Percentiles rank a stretch among this genome's conserved stretches.
Conservation (phyloP, 2,113 vertebrate species). For the Muscicapa adusta region DNA sequence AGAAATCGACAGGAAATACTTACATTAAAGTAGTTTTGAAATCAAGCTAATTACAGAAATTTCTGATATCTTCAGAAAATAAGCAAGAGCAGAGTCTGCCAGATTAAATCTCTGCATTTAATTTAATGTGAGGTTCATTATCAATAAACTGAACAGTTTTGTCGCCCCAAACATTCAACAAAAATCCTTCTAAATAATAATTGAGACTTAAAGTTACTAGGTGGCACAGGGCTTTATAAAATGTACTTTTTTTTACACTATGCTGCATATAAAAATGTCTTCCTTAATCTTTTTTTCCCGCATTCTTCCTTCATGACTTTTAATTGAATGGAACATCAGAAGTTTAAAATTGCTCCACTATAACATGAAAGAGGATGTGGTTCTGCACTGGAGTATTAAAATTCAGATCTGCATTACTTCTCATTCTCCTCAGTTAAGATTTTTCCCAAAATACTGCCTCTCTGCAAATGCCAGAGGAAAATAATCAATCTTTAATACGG, state of each 20-base stretch:
- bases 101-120: neutral
- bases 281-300: neutral
- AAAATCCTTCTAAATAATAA: neutral
- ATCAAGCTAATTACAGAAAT: neutral
- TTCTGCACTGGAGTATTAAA: neutral
- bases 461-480: neutral
- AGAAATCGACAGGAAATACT: conserved; percentile 9
- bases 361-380: neutral
- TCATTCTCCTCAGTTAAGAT: neutral
- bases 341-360: neutral
- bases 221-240: neutral
- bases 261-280: neutral
- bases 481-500: neutral
- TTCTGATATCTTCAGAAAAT: neutral
- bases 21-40: neutral
- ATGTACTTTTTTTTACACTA: neutral
- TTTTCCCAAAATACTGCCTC: neutral
- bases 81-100: neutral
- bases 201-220: neutral
- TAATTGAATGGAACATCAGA: neutral
- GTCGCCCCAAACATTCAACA: neutral
- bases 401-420: neutral
- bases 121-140: neutral
- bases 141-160: neutral
- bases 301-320: neutral